These are phyloP conservation scores for Lasioglossum albipes DNA, from an alignment of 1,140 invertebrate genomes.

Conservation along the genomic window DNA sequence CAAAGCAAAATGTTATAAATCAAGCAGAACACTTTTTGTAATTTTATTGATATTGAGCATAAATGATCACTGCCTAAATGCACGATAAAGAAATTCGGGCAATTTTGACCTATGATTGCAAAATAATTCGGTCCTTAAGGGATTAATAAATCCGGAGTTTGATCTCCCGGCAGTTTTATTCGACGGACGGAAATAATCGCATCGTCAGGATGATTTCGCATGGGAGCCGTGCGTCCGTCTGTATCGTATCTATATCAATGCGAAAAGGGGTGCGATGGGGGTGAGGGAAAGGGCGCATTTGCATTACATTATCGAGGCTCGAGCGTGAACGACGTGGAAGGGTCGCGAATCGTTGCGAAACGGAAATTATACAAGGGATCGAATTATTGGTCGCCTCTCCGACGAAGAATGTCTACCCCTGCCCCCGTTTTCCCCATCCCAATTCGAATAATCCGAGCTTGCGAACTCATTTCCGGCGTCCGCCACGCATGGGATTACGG, in stretches of 20 bases:
- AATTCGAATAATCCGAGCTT: slow-evolving; percentile 65
- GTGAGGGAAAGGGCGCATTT: slow-evolving; percentile 17
- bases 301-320: slow-evolving; percentile 47
- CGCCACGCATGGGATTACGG: slow-evolving; percentile 27
- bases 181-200: slow-evolving; percentile 28
- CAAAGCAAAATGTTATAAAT: no score
- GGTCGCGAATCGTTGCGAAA: slow-evolving; percentile 52
- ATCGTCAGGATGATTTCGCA: slow-evolving; percentile 16
- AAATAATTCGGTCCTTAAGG: no score
- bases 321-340: slow-evolving; percentile 36
- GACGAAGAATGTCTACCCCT: slow-evolving; percentile 61
- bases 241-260: slow-evolving; percentile 22
- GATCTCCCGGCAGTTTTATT: slow-evolving; percentile 18
- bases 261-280: not conserved
- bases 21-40: no score
- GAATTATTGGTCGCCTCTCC: slow-evolving; percentile 60
- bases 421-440: not conserved
- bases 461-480: slow-evolving; percentile 70
- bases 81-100: no score
- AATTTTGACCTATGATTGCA: no score
- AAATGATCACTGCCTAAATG: no score
- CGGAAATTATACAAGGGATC: slow-evolving; percentile 72
- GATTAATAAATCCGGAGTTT: slow-evolving; percentile 13
- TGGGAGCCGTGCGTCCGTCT: not conserved
- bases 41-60: no score